Evolutionary conservation across 2,888 invertebrate species (phyloP).

Genomic region (Terebella lapidaria): DNA sequence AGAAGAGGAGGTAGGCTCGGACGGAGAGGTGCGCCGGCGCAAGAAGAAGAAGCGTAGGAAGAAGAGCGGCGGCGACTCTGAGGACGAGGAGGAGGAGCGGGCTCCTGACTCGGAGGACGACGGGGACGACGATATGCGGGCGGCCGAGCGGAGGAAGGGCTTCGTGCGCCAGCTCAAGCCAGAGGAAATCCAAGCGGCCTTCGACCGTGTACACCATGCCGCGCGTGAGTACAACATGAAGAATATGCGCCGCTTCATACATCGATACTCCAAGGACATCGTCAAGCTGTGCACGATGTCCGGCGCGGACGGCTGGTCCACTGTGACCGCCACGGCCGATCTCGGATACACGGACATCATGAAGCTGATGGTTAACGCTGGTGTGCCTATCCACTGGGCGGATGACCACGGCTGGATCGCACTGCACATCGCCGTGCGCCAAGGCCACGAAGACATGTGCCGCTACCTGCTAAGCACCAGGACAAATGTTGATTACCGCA

Average conservation of each 20-base stretch:
- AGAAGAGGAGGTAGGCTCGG: too few relatives aligned
- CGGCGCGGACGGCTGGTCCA: conserved; percentile 20
- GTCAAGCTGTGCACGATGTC: conserved; percentile 20
- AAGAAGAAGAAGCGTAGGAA: neutral
- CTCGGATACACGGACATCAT: conserved; percentile 16
- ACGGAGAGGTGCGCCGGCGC: too few relatives aligned
- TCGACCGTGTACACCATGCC: conserved; percentile 18
- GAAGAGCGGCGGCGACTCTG: neutral
- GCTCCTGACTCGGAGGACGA: neutral
- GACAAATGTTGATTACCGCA: conserved; percentile 15
- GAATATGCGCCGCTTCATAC: conserved; percentile 16
- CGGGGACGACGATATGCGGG: neutral
- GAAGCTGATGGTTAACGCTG: conserved; percentile 6
- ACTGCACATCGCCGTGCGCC: conserved; percentile 17
- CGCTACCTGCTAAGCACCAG: conserved; percentile 11
- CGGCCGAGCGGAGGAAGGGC: neutral
- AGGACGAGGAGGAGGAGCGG: neutral
- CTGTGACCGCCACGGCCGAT: conserved; percentile 23
- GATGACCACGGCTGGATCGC: conserved; percentile 24
- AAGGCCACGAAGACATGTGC: conserved; percentile 11
- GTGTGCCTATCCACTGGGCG: conserved; percentile 22
- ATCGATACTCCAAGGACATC: conserved; percentile 16
- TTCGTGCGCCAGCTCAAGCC: neutral
- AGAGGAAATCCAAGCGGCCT: conserved; percentile 9
- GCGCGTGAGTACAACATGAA: conserved; percentile 8